Conservation (phyloP, 2,888 invertebrate genomes). For the Pristionchus fissidentatus region DNA sequence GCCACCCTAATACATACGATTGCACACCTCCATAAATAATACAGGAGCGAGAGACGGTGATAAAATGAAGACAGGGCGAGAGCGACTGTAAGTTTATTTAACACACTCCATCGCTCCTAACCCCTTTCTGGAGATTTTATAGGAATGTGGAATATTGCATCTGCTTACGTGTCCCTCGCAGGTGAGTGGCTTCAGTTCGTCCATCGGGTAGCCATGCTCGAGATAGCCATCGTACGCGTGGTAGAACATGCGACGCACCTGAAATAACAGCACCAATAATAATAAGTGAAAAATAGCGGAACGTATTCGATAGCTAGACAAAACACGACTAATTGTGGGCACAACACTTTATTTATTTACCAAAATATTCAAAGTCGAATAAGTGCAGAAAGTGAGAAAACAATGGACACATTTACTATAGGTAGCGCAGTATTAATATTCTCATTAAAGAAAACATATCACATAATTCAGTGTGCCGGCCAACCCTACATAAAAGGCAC, state of each 20-base stretch:
- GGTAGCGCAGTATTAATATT: no score
- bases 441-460: neutral
- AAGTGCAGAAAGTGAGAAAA: no score
- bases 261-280: neutral
- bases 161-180: slow-evolving; percentile 82
- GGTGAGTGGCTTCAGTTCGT: slow-evolving; percentile 93
- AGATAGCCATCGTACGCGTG: slow-evolving; percentile 97
- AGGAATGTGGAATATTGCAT: neutral
- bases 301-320: no score
- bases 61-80: neutral
- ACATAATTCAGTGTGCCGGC: neutral
- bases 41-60: neutral
- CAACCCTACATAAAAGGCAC: neutral
- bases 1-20: no score
- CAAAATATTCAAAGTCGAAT: no score
- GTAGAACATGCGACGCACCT: slow-evolving; percentile 94
- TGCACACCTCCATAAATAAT: no score
- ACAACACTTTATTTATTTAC: no score
- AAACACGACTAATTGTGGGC: no score
- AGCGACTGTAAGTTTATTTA: no score
- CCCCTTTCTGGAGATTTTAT: neutral
- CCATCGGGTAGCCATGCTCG: slow-evolving; percentile 92
- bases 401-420: no score
- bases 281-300: no score
- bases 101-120: no score